Conservation (phyloP, 2,113 vertebrate genomes). For the Loxodonta africana region DNA sequence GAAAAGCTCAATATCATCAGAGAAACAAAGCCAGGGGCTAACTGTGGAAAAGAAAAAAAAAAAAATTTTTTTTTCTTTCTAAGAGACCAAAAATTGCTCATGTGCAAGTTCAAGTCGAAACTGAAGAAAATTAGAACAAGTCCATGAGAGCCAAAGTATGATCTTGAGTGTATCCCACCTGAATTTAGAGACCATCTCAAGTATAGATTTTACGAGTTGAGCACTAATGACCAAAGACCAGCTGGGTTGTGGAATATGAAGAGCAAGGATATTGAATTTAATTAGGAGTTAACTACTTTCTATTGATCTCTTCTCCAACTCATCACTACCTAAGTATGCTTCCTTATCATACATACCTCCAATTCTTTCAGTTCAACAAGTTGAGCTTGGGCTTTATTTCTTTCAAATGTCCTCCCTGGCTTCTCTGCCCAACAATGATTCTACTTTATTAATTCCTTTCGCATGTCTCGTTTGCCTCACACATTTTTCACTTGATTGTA, state of each 20-base stretch:
- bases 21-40: too few relatives aligned
- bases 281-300: background rate
- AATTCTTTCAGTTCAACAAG: background rate
- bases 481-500: background rate
- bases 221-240: too few relatives aligned
- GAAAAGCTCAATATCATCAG: too few relatives aligned
- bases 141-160: too few relatives aligned
- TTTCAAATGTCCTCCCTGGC: background rate
- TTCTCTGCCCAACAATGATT: background rate
- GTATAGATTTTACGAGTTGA: too few relatives aligned
- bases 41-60: too few relatives aligned
- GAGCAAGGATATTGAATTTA: background rate
- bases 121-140: too few relatives aligned
- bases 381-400: background rate
- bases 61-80: too few relatives aligned
- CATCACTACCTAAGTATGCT: background rate
- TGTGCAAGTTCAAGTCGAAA: too few relatives aligned
- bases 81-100: too few relatives aligned
- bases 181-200: too few relatives aligned
- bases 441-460: background rate
- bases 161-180: too few relatives aligned
- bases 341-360: background rate
- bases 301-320: background rate
- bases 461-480: background rate
- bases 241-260: background rate